Conservation (phyloP, 2,888 invertebrate genomes). For the Plagodis dolabraria region DNA sequence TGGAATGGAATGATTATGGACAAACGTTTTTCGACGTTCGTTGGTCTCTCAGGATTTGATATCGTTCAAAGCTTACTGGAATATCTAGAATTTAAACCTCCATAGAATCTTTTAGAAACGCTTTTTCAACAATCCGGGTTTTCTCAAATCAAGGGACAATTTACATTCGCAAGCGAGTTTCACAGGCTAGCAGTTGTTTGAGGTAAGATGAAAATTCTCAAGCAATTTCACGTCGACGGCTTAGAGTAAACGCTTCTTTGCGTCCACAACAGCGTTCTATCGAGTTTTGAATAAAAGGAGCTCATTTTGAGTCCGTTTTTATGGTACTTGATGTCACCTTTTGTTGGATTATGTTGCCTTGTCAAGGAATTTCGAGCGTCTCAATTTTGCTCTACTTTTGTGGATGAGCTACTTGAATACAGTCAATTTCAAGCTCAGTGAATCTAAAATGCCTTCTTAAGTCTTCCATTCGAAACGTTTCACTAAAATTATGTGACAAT, state of each 20-base stretch:
- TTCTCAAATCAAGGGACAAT: constrained; percentile 13
- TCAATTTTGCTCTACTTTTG: constrained; percentile 23
- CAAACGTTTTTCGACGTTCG: no score
- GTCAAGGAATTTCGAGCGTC: constrained; percentile 18
- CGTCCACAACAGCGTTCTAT: constrained; percentile 40
- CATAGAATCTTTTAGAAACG: constrained; percentile 23
- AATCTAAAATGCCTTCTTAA: background rate
- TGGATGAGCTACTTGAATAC: constrained; percentile 13
- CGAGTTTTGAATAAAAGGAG: constrained; percentile 49
- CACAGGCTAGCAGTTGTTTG: constrained; percentile 35
- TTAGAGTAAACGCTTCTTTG: constrained; percentile 41
- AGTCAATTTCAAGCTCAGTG: constrained; percentile 5
- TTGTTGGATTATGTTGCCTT: constrained; percentile 34
- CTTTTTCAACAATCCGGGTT: constrained; percentile 16
- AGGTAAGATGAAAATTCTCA: constrained; percentile 49
- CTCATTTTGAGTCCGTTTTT: constrained; percentile 43
- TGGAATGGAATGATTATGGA: no score
- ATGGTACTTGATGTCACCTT: constrained; percentile 37
- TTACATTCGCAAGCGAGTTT: constrained; percentile 18
- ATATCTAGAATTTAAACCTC: constrained; percentile 15
- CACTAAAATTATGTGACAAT: no score
- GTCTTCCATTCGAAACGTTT: no score
- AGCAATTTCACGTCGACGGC: constrained; percentile 50
- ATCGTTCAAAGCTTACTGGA: constrained; percentile 29
- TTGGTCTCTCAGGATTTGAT: constrained; percentile 41